Evolutionary conservation across 2,113 vertebrate genomes (phyloP).

Genomic region (Nycticryphes semicollaris): DNA sequence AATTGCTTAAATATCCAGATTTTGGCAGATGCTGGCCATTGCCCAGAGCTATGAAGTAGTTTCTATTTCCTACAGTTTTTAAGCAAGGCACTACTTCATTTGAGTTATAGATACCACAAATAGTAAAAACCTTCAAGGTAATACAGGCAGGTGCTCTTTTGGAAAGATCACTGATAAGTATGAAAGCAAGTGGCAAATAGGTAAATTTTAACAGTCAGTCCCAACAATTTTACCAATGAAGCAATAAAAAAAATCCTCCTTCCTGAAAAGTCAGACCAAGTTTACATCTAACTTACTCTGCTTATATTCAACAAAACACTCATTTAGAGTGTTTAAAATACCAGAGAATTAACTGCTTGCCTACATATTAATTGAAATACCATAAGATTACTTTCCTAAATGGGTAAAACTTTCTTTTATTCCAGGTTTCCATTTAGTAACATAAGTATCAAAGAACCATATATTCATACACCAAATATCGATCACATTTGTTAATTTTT

Average conservation of each 20-base stretch:
- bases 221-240: not conserved
- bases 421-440: not conserved
- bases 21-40: not conserved
- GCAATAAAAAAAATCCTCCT: not conserved
- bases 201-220: not conserved
- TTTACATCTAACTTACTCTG: not conserved
- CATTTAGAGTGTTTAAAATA: not conserved
- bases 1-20: not conserved
- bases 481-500: not conserved
- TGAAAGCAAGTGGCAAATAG: not conserved
- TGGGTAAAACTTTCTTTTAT: not conserved
- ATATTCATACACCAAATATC: not conserved
- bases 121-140: not conserved
- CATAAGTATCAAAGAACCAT: not conserved
- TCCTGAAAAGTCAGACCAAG: not conserved
- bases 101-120: not conserved
- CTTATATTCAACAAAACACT: not conserved
- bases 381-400: not conserved
- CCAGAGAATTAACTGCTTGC: not conserved
- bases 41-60: not conserved
- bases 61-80: not conserved
- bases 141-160: not conserved
- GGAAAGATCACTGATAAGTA: not conserved
- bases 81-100: not conserved
- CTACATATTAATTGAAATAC: not conserved